Evolutionary conservation across 2,113 vertebrate species (phyloP).

Genomic region (Misgurnus mizolepis): DNA sequence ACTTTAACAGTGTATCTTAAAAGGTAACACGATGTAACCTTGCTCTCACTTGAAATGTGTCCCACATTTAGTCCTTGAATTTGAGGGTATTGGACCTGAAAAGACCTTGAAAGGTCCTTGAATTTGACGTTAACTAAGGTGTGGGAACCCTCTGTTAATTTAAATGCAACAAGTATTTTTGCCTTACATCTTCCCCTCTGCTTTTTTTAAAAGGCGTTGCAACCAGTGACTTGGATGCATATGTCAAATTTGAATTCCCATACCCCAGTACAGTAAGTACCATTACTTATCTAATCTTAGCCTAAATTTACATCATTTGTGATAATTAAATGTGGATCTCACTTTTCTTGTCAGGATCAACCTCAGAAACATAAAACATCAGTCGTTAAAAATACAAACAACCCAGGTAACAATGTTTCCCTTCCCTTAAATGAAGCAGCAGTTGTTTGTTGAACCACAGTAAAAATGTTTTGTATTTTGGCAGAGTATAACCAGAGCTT

Average conservation of each 20-base stretch:
- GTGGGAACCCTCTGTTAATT: too few relatives aligned
- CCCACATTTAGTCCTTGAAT: too few relatives aligned
- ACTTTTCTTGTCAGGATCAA: constrained; percentile 81
- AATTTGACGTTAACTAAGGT: too few relatives aligned
- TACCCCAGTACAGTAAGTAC: constrained; percentile 88
- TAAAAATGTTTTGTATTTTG: neutral
- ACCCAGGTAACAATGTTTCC: constrained; percentile 78
- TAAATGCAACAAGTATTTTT: neutral
- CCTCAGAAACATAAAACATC: constrained; percentile 91
- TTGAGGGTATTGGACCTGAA: too few relatives aligned
- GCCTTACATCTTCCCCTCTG: neutral
- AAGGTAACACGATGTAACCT: too few relatives aligned
- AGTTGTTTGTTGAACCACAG: neutral
- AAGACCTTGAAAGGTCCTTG: too few relatives aligned
- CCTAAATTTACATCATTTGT: neutral
- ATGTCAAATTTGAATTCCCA: constrained; percentile 93
- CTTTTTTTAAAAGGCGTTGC: constrained; percentile 78
- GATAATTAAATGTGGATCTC: neutral
- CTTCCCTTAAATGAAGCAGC: neutral
- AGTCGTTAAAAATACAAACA: constrained; percentile 93
- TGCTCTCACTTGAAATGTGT: too few relatives aligned
- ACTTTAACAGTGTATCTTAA: too few relatives aligned
- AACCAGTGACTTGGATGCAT: constrained; percentile 86
- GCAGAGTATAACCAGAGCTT: constrained; percentile 93
- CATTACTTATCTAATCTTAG: neutral